Conservation (phyloP, 2,113 vertebrate genomes). For the Xiphophorus maculatus region DNA sequence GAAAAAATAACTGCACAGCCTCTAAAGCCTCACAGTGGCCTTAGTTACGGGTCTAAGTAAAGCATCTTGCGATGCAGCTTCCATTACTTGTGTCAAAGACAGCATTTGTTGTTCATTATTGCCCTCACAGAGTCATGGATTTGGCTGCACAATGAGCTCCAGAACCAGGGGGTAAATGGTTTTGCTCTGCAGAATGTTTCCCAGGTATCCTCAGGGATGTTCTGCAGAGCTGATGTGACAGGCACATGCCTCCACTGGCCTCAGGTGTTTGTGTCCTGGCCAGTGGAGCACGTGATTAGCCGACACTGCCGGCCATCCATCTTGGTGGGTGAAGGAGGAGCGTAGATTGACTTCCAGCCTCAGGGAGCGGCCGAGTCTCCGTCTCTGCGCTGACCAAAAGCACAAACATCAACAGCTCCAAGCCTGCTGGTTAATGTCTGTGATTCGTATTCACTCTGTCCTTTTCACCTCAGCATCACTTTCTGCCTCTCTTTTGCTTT, state of each 20-base stretch:
- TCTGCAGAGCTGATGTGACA: conserved; percentile 26
- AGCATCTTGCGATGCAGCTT: not conserved
- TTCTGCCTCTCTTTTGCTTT: conserved; percentile 27
- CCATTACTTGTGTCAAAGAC: not conserved
- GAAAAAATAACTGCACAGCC: not conserved
- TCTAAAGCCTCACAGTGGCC: not conserved
- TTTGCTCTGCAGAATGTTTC: not conserved
- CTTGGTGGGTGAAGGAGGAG: conserved; percentile 52
- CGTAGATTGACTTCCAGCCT: conserved; percentile 37
- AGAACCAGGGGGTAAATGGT: not conserved
- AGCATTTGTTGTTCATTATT: not conserved
- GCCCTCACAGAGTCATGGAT: conserved; percentile 14
- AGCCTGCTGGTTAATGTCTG: conserved; percentile 62
- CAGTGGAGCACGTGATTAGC: conserved; percentile 67
- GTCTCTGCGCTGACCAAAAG: conserved; percentile 26
- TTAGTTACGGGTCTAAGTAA: not conserved
- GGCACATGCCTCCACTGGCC: conserved; percentile 37
- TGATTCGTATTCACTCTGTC: conserved; percentile 46
- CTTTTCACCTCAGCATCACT: conserved; percentile 5
- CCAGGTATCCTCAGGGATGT: conserved; percentile 17
- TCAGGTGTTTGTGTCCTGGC: conserved; percentile 49
- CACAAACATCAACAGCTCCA: conserved; percentile 27
- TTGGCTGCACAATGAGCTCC: conserved; percentile 9
- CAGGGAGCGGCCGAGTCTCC: conserved; percentile 36
- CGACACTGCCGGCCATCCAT: conserved; percentile 63